Evolutionary conservation across 2,888 invertebrate species (phyloP).

Genomic region (Drosophila nigricruria): DNA sequence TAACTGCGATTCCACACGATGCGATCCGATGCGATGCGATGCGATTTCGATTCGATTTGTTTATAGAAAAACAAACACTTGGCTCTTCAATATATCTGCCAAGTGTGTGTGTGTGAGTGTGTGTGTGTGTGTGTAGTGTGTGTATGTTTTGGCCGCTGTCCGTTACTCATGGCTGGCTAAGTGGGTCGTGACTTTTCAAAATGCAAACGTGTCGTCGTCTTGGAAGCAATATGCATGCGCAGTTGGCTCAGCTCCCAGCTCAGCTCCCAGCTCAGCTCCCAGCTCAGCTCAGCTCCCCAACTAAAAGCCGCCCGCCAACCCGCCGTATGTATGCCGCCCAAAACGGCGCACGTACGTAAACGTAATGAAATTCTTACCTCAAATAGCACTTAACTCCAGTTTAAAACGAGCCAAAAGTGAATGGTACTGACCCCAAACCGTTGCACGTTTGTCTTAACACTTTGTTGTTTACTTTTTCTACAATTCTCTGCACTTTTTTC

Average conservation of each 20-base stretch:
- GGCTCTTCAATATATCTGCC: conserved; percentile 39
- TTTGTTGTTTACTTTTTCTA: conserved; percentile 77
- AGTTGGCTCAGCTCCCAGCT: conserved; percentile 55
- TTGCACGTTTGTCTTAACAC: conserved; percentile 78
- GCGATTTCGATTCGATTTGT: conserved; percentile 64
- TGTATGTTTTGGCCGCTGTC: conserved; percentile 63
- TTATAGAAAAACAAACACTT: conserved; percentile 76
- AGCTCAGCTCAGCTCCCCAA: neutral
- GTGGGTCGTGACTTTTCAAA: conserved; percentile 80
- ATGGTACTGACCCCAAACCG: conserved; percentile 79
- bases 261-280: neutral
- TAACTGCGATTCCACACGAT: conserved; percentile 51
- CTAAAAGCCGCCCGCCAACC: conserved; percentile 9
- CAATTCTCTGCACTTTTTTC: conserved; percentile 59
- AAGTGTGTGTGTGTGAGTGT: conserved; percentile 21
- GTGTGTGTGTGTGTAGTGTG: conserved; percentile 19
- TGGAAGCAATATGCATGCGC: conserved; percentile 66
- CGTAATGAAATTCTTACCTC: conserved; percentile 80
- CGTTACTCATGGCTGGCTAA: conserved; percentile 80
- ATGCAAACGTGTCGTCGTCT: conserved; percentile 75
- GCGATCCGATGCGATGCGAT: conserved; percentile 29
- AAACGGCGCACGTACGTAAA: conserved; percentile 74
- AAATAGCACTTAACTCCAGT: conserved; percentile 80
- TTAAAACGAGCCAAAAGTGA: conserved; percentile 81
- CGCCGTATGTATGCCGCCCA: conserved; percentile 40